phyloP scores from a whole-genome alignment of 2,888 invertebrate genomes.

The Calameuta filiformis region DNA sequence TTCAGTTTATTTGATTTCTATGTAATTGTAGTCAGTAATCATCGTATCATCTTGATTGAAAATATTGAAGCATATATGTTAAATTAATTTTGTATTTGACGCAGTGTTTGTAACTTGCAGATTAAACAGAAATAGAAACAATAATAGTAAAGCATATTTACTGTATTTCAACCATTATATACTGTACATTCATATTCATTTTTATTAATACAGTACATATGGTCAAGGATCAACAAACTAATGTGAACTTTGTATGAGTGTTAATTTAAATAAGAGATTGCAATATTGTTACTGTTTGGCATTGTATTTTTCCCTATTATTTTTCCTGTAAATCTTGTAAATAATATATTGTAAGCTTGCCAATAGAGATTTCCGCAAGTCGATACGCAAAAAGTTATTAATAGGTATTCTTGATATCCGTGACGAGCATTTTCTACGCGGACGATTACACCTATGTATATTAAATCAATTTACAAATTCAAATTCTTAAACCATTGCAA shows the following conservation, averaged over 20 bases:
- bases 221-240: not conserved
- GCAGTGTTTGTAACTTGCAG: not conserved
- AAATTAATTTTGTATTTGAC: not conserved
- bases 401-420: not conserved
- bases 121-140: not conserved
- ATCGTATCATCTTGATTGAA: not conserved
- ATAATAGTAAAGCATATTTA: not conserved
- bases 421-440: not conserved
- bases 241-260: not conserved
- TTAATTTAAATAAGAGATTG: not conserved
- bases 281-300: not conserved
- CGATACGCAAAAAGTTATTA: not conserved
- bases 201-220: not conserved
- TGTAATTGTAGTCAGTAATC: not conserved
- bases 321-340: not conserved
- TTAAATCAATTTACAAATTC: not conserved
- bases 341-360: not conserved
- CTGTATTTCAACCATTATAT: not conserved
- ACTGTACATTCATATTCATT: not conserved
- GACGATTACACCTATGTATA: not conserved
- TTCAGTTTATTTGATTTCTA: not conserved
- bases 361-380: not conserved
- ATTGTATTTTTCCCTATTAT: not conserved
- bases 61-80: not conserved
- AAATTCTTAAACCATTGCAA: not conserved